Conservation (phyloP, 1,140 invertebrate genomes). For the Philopotamus ludificatus region DNA sequence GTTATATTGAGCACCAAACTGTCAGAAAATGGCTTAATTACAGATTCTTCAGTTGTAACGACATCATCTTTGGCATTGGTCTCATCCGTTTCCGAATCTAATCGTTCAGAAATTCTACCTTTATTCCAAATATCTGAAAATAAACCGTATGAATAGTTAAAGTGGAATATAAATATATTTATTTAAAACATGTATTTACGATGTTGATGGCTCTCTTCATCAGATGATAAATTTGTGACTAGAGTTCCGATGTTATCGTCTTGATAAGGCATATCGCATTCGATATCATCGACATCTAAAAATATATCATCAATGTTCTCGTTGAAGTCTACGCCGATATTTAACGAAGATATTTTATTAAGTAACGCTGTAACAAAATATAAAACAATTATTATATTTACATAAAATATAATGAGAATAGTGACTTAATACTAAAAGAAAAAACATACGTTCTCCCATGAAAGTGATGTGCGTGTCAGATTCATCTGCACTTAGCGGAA, state of each 20-base stretch:
- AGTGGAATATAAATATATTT: neutral
- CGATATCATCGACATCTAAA: neutral
- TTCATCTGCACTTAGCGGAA: conserved; percentile 36
- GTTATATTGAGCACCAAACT: conserved; percentile 50
- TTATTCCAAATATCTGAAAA: neutral
- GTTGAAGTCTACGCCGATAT: conserved; percentile 40
- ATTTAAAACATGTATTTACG: neutral
- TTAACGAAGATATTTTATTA: neutral
- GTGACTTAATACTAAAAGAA: too few species aligned
- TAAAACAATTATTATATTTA: neutral
- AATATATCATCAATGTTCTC: conserved; percentile 47
- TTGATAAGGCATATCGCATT: too few species aligned
- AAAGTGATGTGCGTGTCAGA: conserved; percentile 48
- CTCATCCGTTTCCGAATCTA: neutral
- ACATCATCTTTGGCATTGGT: neutral
- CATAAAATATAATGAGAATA: neutral
- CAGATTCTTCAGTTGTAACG: neutral
- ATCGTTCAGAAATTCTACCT: neutral
- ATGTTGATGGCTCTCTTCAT: neutral
- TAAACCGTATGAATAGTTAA: too few species aligned
- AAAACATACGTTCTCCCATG: conserved; percentile 51
- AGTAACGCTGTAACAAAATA: neutral
- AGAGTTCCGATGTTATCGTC: too few species aligned
- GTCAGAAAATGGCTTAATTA: conserved; percentile 46
- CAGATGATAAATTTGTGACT: too few species aligned